These are phyloP conservation scores for Tapirus terrestris DNA, from an alignment of 2,113 vertebrate genomes.

Conservation along the genomic window DNA sequence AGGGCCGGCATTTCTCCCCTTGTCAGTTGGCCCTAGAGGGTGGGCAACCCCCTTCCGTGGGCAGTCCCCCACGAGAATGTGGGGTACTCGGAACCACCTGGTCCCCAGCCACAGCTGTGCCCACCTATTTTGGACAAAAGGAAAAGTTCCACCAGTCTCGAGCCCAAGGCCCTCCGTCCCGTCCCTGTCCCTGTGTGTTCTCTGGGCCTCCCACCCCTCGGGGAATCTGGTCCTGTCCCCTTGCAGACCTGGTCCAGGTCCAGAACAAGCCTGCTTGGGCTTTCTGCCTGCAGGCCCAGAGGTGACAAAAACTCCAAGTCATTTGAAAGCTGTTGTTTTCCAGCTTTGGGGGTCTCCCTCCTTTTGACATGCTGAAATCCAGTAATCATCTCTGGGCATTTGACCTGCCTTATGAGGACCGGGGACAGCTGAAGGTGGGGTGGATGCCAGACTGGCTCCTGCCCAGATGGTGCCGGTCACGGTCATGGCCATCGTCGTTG, in stretches of 20 bases:
- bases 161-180: background rate
- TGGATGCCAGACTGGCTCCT: background rate
- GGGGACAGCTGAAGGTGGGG: background rate
- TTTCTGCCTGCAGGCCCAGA: background rate
- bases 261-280: too few species aligned
- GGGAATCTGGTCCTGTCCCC: background rate
- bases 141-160: background rate
- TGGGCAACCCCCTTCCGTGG: background rate
- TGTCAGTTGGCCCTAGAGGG: background rate
- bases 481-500: fast-evolving
- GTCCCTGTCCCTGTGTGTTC: too few species aligned
- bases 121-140: background rate
- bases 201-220: background rate
- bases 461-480: fast-evolving
- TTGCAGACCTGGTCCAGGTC: background rate
- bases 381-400: too few species aligned
- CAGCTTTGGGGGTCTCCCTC: too few species aligned
- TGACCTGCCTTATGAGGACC: fast-evolving
- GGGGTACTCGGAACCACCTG: too few species aligned
- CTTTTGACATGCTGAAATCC: background rate
- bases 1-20: fast-evolving
- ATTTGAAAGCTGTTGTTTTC: background rate
- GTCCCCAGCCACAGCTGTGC: background rate
- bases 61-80: too few species aligned
- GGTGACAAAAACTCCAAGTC: background rate